Percentiles rank a stretch among this genome's conserved stretches.
Conservation (phyloP, 2,113 vertebrate species). For the Nicator chloris region DNA sequence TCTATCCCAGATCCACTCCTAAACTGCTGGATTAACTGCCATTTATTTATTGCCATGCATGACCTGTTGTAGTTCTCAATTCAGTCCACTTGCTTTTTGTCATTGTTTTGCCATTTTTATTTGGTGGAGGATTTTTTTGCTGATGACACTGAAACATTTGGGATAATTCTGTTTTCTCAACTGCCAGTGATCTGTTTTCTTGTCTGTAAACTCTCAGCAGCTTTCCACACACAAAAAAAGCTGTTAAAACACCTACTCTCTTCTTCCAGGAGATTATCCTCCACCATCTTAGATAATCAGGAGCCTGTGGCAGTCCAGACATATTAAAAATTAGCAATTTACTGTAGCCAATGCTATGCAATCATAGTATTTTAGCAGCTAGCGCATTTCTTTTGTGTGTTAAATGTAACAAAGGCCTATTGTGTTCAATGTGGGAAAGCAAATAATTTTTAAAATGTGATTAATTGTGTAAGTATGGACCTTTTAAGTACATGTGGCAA, state of each 20-base stretch:
- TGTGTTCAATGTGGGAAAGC: constrained; percentile 69
- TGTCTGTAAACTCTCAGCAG: background rate
- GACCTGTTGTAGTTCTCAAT: background rate
- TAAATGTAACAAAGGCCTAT: constrained; percentile 69
- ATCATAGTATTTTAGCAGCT: constrained; percentile 52
- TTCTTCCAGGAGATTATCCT: constrained; percentile 6
- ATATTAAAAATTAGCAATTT: constrained; percentile 54
- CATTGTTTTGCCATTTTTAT: background rate
- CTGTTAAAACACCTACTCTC: background rate
- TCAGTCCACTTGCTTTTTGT: background rate
- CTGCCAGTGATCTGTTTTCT: background rate
- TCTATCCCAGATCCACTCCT: background rate
- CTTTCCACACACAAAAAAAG: background rate
- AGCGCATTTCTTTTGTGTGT: constrained; percentile 44
- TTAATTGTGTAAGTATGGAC: constrained; percentile 64
- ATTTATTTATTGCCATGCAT: background rate
- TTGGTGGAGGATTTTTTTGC: background rate
- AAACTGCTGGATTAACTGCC: background rate
- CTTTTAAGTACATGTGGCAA: constrained; percentile 56
- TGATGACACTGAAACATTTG: background rate
- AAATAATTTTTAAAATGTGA: constrained; percentile 62
- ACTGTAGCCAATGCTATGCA: background rate
- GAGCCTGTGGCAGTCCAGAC: constrained; percentile 43
- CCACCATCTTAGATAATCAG: constrained; percentile 12
- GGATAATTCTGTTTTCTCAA: background rate